Base-by-base conservation (phyloP, 2,113 vertebrate genomes). In the Seriola rivoliana region DNA sequence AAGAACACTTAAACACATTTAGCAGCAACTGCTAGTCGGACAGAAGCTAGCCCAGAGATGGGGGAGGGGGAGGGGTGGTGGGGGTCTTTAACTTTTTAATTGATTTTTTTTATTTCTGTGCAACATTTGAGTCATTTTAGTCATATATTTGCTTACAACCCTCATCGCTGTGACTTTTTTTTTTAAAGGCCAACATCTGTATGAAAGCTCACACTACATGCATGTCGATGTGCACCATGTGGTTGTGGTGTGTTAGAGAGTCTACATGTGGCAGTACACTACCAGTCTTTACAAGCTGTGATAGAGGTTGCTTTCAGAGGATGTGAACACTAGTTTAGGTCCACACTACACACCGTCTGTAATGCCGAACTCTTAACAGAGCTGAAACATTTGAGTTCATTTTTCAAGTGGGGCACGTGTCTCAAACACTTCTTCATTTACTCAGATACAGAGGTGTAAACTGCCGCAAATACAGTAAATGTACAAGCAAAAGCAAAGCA, bases 281-380 rank as follows among this genome's bases (percentile, higher is more conserved):
- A 80, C 76, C 71, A 75, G 75, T 75, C 79, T 75, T 59, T 75
- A 81, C 87, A 90, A 88, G 82, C 88, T 91, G 84, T 88, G 85
- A 86, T 50, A 54, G 25, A 78, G 52, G 71, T 73, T 55, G 32
- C 52, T 64, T 29, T 0, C 65, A 68, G 42, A 84, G 59, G 75
- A 63, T 16, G 29, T 63, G 4, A 54, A 85, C 70, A 29, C 70
- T 72, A 75, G 78, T 67, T 69, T 73, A 78, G 71, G 34, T 71
- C 42, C 85, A 64, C 6, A 36, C 6, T 5, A 58, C 10, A 62
- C 38, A 14, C 10, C 0, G 0, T 67, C 23, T 0, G 48, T 75
- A 34, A 68, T 17, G 8, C 5, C 36, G 21, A 81, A 40, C 55
- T 23, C 54, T 40, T 16, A 29, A 36, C 64, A 46, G 54, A 52